Evolutionary conservation across 2,797 vertebrate species (phyloP), one percentile per base, ranked within the genome.

Genomic region (Todus mexicanus): DNA sequence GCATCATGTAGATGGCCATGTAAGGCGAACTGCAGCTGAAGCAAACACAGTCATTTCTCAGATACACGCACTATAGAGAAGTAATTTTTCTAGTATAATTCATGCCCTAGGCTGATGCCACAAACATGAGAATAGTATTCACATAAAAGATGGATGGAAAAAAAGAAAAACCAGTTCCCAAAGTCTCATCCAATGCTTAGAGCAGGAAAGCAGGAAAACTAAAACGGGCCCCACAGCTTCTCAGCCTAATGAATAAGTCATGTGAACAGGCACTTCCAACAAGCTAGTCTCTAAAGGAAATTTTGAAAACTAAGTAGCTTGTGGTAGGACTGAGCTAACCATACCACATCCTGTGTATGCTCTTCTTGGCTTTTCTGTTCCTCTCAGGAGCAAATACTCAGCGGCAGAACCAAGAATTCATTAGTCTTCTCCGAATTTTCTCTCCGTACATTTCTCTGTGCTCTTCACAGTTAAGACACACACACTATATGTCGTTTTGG

Each of bases 281-380:
- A 51, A 80, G 68, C 35, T 50, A 45, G 35, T 61, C 82, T 84
- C 51, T 17, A 93, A 93, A 87, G 68, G 51, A 91, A 94, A 93
- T 68, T 69, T 2, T 82, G 57, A 84, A 88, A 94, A 82, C 47
- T 59, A 87, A 84, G 84, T 18, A 68, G 64, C 42, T 87, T 80
- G 56, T 61, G 77, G 89, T 68, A 73, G 22, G 51, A 85, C 75
- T 69, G 54, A 63, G 66, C 57, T 78, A 91, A 84, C 54, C 60
- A 71, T 37, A 87, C 71, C 3, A 0, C 77, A 94, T 90, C 90
- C 87, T 84, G 56, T 85, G 35, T 43, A 91, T 9, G 20, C 40
- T 74, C 79, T 45, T 88, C 60, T 72, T 56, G 76, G 71, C 54
- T 84, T 35, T 84, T 69, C 57, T 71, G 83, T 48, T 93, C 72